Base-by-base conservation (phyloP, 1,140 invertebrate genomes). In the Centruroides vittatus region DNA sequence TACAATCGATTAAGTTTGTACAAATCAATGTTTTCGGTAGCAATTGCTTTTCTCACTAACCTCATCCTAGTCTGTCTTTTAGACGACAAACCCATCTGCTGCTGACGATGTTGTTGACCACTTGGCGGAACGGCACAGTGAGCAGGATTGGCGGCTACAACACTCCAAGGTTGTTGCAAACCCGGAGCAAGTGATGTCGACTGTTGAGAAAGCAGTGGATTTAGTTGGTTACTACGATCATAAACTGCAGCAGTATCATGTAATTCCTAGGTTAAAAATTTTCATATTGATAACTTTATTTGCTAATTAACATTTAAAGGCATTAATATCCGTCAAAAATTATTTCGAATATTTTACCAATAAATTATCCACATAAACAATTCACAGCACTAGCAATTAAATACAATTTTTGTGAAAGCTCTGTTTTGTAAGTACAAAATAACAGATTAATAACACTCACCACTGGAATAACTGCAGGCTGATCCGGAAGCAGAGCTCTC, bases 401-500 rank as follows among this genome's bases (percentile, higher is more conserved):
- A n/a, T n/a, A 23, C 23, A 23, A 23, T 23, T 23, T 23, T 23
- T 23, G 23, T 23, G 23, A 23, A 23, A 23, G 23, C 23, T 23
- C 23, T 23, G 23, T 23, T 23, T 23, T 23, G 23, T 23, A 23
- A 23, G 23, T 23, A 1, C 23, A 23, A 23, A n/a, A 23, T 23
- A 23, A 23, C 23, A 23, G 23, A 23, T 23, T 23, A 23, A 23
- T 23, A 23, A 23, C 23, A 23, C 23, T 23, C 23, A 76, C 74
- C 56, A 87, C 80, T 23, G 84, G 84, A 71, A 85, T 65, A 12
- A 65, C 61, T 13, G 64, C 59, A 35, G 57, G 62, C 55, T 73
- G 70, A 57, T 76, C 73, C 59, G 74, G 67, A 6, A 85, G 74
- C 57, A 85, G 79, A 49, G 84, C 80, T 55, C 86, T 86, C 69